Evolutionary conservation across 2,113 vertebrate genomes (phyloP).

Genomic region (Rhineura floridana): DNA sequence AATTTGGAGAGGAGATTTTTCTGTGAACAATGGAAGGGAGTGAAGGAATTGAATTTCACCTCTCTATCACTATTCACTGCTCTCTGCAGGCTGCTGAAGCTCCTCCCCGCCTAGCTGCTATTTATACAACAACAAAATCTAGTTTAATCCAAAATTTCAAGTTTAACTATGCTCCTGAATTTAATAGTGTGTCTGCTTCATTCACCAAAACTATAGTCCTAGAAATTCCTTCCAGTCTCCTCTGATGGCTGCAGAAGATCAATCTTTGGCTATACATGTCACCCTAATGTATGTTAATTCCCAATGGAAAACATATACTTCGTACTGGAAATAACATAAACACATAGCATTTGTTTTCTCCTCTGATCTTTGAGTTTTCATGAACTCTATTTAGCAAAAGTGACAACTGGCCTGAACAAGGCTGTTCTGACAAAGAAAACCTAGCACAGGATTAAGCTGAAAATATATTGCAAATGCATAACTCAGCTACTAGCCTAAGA

Average conservation of each 20-base stretch:
- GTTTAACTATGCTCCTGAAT: neutral
- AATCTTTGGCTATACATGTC: neutral
- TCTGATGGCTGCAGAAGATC: neutral
- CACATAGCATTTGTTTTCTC: neutral
- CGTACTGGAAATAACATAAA: neutral
- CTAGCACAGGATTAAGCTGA: slow-evolving; percentile 7
- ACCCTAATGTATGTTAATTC: neutral
- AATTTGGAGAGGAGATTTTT: too few species aligned
- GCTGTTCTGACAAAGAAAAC: neutral
- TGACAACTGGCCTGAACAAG: neutral
- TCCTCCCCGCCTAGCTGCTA: too few species aligned
- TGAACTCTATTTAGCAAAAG: neutral
- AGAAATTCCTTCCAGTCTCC: neutral
- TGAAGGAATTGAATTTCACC: too few species aligned
- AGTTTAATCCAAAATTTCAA: too few species aligned
- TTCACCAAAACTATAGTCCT: neutral
- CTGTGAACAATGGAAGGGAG: too few species aligned
- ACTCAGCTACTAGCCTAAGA: neutral
- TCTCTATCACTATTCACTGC: too few species aligned
- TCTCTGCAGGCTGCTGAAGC: too few species aligned
- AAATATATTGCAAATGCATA: slow-evolving; percentile 1
- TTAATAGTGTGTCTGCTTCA: neutral
- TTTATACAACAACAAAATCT: too few species aligned
- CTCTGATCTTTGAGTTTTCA: neutral
- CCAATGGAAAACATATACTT: neutral